Percentiles rank a stretch among this genome's conserved stretches.
phyloP scores from a whole-genome alignment of 2,888 invertebrate genomes.

The Axea sp. region DNA sequence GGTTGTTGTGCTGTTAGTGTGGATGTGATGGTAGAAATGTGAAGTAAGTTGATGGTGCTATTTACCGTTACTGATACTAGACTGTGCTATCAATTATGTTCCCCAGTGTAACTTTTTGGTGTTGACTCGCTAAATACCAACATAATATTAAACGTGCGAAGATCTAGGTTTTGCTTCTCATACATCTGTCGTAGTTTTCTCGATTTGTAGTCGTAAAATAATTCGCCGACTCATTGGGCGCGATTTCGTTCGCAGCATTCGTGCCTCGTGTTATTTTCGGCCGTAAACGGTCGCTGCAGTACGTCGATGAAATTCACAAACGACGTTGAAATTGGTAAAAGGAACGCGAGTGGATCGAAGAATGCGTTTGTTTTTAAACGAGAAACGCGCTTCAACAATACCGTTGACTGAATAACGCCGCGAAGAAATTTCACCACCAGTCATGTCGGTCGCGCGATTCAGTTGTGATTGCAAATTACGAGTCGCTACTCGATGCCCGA shows the following conservation, averaged over 20 bases:
- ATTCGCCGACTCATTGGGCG: slow-evolving; percentile 23
- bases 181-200: too few species aligned
- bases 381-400: background rate
- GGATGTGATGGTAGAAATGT: too few species aligned
- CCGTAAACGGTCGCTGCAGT: background rate
- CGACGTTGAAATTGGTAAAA: background rate
- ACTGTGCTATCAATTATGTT: too few species aligned
- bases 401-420: background rate
- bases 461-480: slow-evolving; percentile 36
- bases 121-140: too few species aligned
- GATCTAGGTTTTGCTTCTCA: too few species aligned
- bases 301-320: background rate
- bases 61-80: too few species aligned
- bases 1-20: too few species aligned
- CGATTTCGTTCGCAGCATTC: slow-evolving; percentile 3
- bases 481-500: slow-evolving; percentile 13
- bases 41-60: too few species aligned
- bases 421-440: slow-evolving; percentile 8
- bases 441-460: slow-evolving; percentile 16
- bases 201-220: slow-evolving; percentile 8
- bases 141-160: too few species aligned
- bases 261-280: slow-evolving; percentile 13
- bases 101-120: too few species aligned
- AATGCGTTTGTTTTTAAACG: background rate
- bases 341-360: background rate